phyloP scores from a whole-genome alignment of 2,113 vertebrate species.

The Silurus glanis region DNA sequence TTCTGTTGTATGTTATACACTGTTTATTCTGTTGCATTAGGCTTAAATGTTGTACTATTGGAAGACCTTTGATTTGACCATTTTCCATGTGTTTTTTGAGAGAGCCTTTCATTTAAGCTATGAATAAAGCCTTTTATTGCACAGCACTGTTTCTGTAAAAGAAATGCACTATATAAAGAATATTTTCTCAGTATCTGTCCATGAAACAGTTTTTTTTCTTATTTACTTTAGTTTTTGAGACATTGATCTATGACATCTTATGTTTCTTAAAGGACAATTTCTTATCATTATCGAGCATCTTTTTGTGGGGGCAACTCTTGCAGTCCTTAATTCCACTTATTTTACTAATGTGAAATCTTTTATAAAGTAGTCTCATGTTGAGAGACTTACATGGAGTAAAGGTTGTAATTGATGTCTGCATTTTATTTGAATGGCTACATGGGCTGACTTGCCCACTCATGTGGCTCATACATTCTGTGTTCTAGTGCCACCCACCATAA shows the following conservation, averaged over 20 bases:
- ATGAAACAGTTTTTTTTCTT: constrained; percentile 14
- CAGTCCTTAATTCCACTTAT: not conserved
- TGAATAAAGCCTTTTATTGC: constrained; percentile 47
- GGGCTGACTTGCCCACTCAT: not conserved
- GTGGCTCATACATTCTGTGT: not conserved
- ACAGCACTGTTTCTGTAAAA: constrained; percentile 45
- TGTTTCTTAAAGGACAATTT: not conserved
- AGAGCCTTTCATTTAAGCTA: constrained; percentile 31
- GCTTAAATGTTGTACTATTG: constrained; percentile 35
- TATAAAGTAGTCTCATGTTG: not conserved
- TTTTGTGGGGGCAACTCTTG: not conserved
- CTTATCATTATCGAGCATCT: not conserved
- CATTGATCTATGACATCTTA: not conserved
- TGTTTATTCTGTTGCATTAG: constrained; percentile 38
- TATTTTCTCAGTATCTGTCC: constrained; percentile 41
- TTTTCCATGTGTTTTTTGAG: constrained; percentile 25
- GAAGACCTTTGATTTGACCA: constrained; percentile 27
- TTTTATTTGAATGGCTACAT: not conserved
- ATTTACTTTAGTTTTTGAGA: constrained; percentile 15
- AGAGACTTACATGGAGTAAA: not conserved
- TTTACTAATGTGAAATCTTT: not conserved
- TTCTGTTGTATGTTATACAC: constrained; percentile 40
- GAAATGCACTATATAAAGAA: constrained; percentile 45
- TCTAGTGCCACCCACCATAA: not conserved
- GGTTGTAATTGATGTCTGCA: not conserved